phyloP scores from a whole-genome alignment of 1,140 invertebrate genomes.

The Odontomachus brunneus region DNA sequence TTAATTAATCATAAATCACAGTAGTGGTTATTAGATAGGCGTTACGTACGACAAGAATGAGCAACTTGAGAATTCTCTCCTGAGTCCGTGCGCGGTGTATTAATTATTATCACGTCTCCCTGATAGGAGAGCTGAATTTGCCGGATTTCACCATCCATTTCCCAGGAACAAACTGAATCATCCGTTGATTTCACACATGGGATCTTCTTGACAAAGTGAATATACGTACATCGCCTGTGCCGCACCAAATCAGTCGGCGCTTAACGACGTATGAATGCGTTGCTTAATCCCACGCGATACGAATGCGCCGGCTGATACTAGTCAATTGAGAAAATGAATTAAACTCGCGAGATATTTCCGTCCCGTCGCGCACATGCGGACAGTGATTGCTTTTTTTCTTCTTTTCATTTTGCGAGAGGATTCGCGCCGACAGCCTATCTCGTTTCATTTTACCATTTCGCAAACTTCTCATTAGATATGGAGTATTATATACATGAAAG shows the following conservation, averaged over 20 bases:
- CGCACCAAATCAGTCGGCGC: slow-evolving; percentile 45
- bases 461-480: too few relatives aligned
- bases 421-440: not conserved
- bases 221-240: slow-evolving; percentile 21
- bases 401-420: slow-evolving; percentile 17
- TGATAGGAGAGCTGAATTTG: slow-evolving; percentile 32
- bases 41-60: slow-evolving; percentile 14
- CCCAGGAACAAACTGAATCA: slow-evolving; percentile 47
- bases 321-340: slow-evolving; percentile 46
- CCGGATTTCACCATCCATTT: slow-evolving; percentile 46
- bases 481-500: too few relatives aligned
- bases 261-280: slow-evolving; percentile 54
- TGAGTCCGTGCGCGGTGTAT: not conserved
- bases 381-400: slow-evolving; percentile 11
- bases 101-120: slow-evolving; percentile 40
- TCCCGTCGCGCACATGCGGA: slow-evolving; percentile 12
- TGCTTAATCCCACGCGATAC: slow-evolving; percentile 52
- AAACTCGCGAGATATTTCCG: slow-evolving; percentile 27
- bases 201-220: slow-evolving; percentile 57
- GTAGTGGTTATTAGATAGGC: slow-evolving; percentile 1
- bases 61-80: slow-evolving; percentile 34
- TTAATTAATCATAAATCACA: slow-evolving; percentile 49
- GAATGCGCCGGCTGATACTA: slow-evolving; percentile 30
- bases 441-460: not conserved
- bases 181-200: slow-evolving; percentile 54